Percentiles rank a stretch among this genome's conserved stretches.
These are phyloP conservation scores for Crotophaga sulcirostris DNA, from an alignment of 2,113 vertebrate species.

Conservation along the genomic window DNA sequence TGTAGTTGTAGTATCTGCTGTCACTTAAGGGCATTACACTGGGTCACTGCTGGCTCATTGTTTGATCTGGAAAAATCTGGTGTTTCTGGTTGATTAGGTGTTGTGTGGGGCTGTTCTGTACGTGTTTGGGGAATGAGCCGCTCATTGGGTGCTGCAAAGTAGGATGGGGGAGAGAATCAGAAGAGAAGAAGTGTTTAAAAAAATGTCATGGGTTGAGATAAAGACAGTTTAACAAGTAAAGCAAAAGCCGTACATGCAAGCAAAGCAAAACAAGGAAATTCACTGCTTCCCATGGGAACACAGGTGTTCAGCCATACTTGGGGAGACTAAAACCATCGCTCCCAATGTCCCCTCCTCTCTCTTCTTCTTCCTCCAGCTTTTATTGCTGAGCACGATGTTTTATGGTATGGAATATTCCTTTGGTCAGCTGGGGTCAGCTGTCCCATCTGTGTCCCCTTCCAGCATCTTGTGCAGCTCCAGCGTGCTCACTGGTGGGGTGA, in stretches of 20 bases:
- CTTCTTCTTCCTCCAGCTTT: not conserved
- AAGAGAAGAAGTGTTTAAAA: not conserved
- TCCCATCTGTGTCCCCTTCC: not conserved
- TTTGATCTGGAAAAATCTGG: not conserved
- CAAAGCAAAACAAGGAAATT: not conserved
- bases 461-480: not conserved
- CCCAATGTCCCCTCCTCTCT: fast-evolving
- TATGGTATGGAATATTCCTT: not conserved
- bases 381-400: fast-evolving
- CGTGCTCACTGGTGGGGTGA: not conserved
- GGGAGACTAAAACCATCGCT: fast-evolving
- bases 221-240: not conserved
- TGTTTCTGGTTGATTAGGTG: not conserved
- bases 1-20: not conserved
- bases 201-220: not conserved
- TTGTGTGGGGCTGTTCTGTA: not conserved
- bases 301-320: not conserved
- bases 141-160: fast-evolving
- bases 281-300: not conserved
- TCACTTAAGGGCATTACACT: not conserved
- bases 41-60: not conserved
- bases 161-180: not conserved
- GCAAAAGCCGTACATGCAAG: fast-evolving
- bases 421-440: not conserved
- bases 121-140: not conserved